Percentiles rank a stretch among this genome's conserved stretches.
Conservation (phyloP, 2,113 vertebrate species). For the Tor tambroides region DNA sequence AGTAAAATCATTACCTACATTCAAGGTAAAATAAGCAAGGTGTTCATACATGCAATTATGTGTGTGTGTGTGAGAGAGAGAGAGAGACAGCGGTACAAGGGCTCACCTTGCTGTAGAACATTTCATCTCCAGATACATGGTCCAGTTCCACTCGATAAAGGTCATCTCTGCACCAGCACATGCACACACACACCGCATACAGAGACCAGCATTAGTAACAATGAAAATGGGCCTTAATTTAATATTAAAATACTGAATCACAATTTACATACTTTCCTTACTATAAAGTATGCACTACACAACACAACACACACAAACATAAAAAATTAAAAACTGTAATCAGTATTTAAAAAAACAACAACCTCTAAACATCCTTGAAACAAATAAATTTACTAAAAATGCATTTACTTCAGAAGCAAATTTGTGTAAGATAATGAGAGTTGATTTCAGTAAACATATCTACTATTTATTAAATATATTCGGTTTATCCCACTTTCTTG, state of each 20-base stretch:
- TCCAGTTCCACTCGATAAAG: conserved; percentile 83
- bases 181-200: background rate
- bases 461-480: background rate
- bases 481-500: background rate
- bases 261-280: too few species aligned
- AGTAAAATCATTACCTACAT: background rate
- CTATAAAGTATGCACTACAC: too few species aligned
- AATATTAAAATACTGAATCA: background rate
- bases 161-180: conserved; percentile 74
- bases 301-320: too few species aligned
- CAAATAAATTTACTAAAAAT: background rate
- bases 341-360: too few species aligned
- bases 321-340: too few species aligned
- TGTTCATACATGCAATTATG: conserved; percentile 1
- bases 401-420: too few species aligned
- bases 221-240: background rate
- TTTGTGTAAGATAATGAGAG: too few species aligned
- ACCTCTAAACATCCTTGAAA: too few species aligned
- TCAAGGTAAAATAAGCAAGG: background rate
- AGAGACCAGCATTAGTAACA: background rate
- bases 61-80: background rate
- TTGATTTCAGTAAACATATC: too few species aligned
- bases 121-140: conserved; percentile 69
- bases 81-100: background rate
- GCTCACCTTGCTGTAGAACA: conserved; percentile 83